Base-by-base conservation (phyloP, 2,797 vertebrate genomes). In the Diplodus sargus region DNA sequence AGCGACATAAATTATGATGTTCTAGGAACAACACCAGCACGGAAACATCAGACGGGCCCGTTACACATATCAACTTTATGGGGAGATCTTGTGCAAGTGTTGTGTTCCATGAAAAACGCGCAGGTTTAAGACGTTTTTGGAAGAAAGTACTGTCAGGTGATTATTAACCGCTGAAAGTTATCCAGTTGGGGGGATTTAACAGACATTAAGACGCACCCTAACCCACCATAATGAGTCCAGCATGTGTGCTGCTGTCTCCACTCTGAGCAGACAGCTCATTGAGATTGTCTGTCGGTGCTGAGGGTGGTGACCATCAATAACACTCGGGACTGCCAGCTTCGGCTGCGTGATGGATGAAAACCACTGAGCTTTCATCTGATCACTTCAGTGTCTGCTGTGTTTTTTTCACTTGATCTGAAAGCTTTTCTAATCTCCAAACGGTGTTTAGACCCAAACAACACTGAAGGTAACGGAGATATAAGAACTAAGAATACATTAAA, bases 181-280 rank as follows among this genome's bases (percentile, higher is more conserved):
- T 54, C 53, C 43, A 74, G 67, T 70, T n/a, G 60, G 68, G 23
- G 28, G 76, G 70, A 75, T 78, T 82, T 48, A 68, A 22, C 54
- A 69, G 83, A 75, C 67, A 79, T 74, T 34, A 22, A 64, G 64
- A 39, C 58, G 14, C 66, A 58, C 58, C 25, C 69, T 72, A 49
- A 78, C 66, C 66, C 67, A 23, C 59, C 47, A 18, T 82, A 83
- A 93, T 85, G 85, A 79, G 79, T 93, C 34, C 12, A 87, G 54
- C 89, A 89, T 78, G 70, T 90, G 90, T 79, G 74, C 54, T 25
- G 47, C 79, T 65, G 79, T 78, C 77, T 87, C 78, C 75, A 56
- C 48, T 66, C 45, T 75, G 81, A 76, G 54, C 70, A 65, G 67
- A 82, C 86, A 25, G 73, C 75, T 79, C 74, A 70, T 48, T 84